Conservation (phyloP, 2,888 invertebrate genomes). For the Ochropacha duplaris region DNA sequence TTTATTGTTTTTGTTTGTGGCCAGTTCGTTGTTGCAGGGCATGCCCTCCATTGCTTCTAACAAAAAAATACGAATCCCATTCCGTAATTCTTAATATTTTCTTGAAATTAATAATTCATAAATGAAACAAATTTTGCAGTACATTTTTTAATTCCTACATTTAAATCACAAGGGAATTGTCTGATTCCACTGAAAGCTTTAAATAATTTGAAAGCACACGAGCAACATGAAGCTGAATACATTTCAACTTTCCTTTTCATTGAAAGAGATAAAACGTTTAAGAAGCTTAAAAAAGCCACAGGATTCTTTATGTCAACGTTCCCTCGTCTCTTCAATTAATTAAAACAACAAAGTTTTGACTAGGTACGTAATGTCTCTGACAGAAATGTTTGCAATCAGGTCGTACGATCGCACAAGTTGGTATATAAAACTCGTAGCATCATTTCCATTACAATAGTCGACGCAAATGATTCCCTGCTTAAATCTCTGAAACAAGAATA, state of each 20-base stretch:
- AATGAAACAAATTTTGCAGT: too few relatives aligned
- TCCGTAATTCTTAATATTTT: too few relatives aligned
- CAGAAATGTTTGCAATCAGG: constrained; percentile 40
- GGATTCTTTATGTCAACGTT: constrained; percentile 39
- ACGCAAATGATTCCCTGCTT: neutral
- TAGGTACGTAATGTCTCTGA: constrained; percentile 40
- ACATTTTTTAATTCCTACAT: too few relatives aligned
- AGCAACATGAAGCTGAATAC: constrained; percentile 12
- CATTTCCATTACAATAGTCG: neutral
- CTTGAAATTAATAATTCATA: too few relatives aligned
- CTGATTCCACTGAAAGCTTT: neutral
- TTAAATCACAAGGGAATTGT: constrained; percentile 9
- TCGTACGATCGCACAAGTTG: constrained; percentile 27
- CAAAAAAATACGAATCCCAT: too few relatives aligned
- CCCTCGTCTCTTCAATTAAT: constrained; percentile 54
- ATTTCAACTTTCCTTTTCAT: constrained; percentile 29
- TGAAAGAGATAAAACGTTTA: constrained; percentile 25
- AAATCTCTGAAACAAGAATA: neutral
- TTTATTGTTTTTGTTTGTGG: constrained; percentile 17
- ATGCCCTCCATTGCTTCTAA: neutral
- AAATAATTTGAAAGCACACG: constrained; percentile 6
- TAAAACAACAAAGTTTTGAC: constrained; percentile 62
- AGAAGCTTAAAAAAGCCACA: constrained; percentile 24
- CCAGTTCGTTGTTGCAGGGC: neutral
- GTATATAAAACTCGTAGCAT: constrained; percentile 2